Percentiles rank a stretch among this genome's conserved stretches.
Evolutionary conservation across 2,797 vertebrate genomes (phyloP).

Genomic region (Xiphorhynchus erythropygius): DNA sequence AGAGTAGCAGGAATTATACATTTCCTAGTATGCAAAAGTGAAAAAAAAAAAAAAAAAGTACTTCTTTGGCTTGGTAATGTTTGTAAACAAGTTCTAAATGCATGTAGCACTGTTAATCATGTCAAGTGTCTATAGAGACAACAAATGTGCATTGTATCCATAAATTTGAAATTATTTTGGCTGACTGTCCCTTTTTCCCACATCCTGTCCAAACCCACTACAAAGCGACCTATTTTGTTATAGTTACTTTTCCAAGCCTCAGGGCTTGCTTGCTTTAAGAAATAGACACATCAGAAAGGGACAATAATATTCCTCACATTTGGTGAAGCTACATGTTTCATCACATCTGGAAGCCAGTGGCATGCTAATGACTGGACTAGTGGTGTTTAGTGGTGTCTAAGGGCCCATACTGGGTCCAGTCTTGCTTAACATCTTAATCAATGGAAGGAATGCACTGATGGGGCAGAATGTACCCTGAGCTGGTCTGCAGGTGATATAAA

Average conservation of each 20-base stretch:
- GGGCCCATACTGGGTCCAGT: background rate
- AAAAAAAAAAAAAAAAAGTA: background rate
- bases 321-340: background rate
- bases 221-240: background rate
- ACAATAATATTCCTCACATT: background rate
- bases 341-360: background rate
- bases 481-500: background rate
- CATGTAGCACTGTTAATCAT: background rate
- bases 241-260: background rate
- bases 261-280: background rate
- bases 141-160: background rate
- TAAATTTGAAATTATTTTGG: background rate
- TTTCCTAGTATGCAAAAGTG: background rate
- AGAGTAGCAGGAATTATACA: background rate
- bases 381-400: background rate
- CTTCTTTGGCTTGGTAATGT: background rate
- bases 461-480: background rate
- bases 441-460: background rate
- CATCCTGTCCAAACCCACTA: background rate
- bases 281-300: background rate
- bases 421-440: background rate
- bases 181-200: background rate
- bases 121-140: background rate
- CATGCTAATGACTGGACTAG: background rate
- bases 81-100: background rate